These are phyloP conservation scores for Ostrea edulis DNA, from an alignment of 1,140 invertebrate genomes.

Conservation along the genomic window DNA sequence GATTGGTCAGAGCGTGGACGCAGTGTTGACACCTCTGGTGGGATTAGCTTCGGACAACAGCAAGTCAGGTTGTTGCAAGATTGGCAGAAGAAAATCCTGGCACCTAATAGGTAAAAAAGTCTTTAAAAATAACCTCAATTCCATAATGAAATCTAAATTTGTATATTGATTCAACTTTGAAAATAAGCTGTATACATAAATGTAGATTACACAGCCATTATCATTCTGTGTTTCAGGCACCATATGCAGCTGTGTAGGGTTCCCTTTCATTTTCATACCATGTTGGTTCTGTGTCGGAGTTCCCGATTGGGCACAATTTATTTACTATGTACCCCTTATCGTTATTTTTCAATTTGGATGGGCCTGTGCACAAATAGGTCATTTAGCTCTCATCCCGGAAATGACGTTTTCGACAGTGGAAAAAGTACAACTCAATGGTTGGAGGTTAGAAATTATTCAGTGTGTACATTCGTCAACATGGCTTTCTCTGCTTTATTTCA, in stretches of 20 bases:
- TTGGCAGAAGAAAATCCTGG: conserved; percentile 93
- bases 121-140: not conserved
- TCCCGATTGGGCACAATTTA: conserved; percentile 86
- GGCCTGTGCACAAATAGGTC: conserved; percentile 96
- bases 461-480: not conserved
- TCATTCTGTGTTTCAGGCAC: conserved; percentile 82
- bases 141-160: not conserved
- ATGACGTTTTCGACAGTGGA: conserved; percentile 87
- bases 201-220: not conserved
- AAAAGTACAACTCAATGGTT: conserved; percentile 91
- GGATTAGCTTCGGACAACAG: conserved; percentile 91
- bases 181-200: not conserved
- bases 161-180: too few relatives aligned
- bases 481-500: not conserved
- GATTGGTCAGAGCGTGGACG: conserved; percentile 86
- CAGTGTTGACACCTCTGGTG: conserved; percentile 91
- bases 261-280: conserved; percentile 93
- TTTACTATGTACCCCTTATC: conserved; percentile 94
- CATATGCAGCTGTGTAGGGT: conserved; percentile 87
- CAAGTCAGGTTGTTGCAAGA: conserved; percentile 83
- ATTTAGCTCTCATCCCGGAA: conserved; percentile 92
- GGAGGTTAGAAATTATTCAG: conserved; percentile 83
- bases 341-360: conserved; percentile 97
- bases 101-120: conserved; percentile 88
- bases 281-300: conserved; percentile 85